Percentiles rank a stretch among this genome's conserved stretches.
Evolutionary conservation across 2,113 vertebrate species (phyloP).

Genomic region (Lamprotornis superbus): DNA sequence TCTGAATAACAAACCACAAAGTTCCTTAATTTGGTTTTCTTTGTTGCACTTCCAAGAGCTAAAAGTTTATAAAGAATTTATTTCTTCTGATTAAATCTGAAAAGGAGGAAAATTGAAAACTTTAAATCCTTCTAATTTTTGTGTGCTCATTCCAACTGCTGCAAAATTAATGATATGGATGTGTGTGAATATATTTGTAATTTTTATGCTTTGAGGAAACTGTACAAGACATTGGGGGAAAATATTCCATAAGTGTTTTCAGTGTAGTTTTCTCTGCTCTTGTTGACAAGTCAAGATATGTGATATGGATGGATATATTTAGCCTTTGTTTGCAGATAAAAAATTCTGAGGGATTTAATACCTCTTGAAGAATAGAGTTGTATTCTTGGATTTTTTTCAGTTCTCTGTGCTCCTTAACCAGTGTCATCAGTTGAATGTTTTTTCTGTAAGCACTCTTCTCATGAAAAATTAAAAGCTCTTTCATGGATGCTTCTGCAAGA

Average conservation of each 20-base stretch:
- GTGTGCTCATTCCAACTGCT: background rate
- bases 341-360: background rate
- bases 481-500: background rate
- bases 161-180: background rate
- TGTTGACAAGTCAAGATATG: background rate
- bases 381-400: background rate
- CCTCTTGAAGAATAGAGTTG: background rate
- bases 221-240: background rate
- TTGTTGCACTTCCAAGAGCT: background rate
- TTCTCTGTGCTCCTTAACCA: background rate
- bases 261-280: background rate
- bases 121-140: background rate
- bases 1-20: background rate
- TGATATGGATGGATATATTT: background rate
- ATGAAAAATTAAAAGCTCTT: background rate
- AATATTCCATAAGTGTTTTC: background rate
- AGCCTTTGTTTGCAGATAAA: background rate
- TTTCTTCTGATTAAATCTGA: background rate
- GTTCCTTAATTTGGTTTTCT: background rate
- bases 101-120: background rate
- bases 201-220: background rate
- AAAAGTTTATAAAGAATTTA: background rate
- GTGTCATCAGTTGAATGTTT: background rate
- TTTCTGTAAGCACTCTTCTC: background rate
- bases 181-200: background rate